Evolutionary conservation across 2,888 invertebrate genomes (phyloP).

Genomic region (Bugulina stolonifera): DNA sequence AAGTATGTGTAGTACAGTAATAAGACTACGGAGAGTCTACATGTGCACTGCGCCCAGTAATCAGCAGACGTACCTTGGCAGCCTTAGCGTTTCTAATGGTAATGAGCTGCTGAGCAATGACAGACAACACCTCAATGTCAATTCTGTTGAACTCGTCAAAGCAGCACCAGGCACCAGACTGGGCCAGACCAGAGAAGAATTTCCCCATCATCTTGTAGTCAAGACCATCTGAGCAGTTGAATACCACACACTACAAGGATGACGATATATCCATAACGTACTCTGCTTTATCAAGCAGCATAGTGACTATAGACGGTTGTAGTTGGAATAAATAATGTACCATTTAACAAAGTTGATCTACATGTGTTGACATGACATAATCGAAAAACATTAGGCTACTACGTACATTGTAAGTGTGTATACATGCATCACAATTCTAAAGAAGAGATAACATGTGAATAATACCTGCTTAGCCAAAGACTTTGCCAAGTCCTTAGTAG

Average conservation of each 20-base stretch:
- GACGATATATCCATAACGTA: no score
- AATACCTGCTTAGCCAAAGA: conserved; percentile 66
- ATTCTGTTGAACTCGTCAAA: conserved; percentile 88
- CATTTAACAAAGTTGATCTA: no score
- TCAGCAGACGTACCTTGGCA: conserved; percentile 56
- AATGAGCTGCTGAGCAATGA: conserved; percentile 81
- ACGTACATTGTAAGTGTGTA: no score
- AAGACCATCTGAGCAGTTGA: conserved; percentile 80
- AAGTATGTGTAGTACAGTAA: no score
- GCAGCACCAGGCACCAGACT: conserved; percentile 86
- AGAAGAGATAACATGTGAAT: no score
- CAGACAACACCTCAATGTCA: conserved; percentile 81
- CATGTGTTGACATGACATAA: no score
- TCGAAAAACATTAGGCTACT: no score
- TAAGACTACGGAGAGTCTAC: neutral
- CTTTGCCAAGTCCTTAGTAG: conserved; percentile 82
- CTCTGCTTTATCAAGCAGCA: no score
- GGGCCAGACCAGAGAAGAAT: conserved; percentile 81
- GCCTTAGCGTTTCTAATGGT: conserved; percentile 81
- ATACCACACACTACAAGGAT: conserved; percentile 77
- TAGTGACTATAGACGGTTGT: no score
- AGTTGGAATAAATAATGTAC: no score
- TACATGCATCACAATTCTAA: no score
- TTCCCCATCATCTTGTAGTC: conserved; percentile 77
- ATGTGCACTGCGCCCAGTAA: neutral